Percentiles rank a stretch among this genome's conserved stretches.
Evolutionary conservation across 2,797 vertebrate species (phyloP).

Genomic region (Gallinago nigripennis): DNA sequence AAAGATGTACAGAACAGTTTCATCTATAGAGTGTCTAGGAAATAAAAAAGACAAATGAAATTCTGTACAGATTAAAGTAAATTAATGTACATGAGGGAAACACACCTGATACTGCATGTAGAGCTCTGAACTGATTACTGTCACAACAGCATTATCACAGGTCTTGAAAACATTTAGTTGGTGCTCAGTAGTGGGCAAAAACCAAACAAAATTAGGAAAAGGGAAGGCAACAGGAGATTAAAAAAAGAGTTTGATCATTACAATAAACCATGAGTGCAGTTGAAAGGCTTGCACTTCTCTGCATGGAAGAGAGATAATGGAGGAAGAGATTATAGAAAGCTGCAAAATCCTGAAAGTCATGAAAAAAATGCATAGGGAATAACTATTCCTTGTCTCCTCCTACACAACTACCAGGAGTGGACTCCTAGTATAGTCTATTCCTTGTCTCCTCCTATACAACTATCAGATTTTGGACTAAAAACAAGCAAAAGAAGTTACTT

Average conservation of each 20-base stretch:
- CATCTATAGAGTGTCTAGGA: background rate
- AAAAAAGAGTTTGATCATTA: background rate
- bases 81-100: background rate
- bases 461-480: background rate
- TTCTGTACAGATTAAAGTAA: background rate
- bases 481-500: background rate
- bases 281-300: background rate
- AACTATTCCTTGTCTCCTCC: background rate
- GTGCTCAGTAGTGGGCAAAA: background rate
- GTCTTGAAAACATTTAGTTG: background rate
- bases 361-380: background rate
- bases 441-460: background rate
- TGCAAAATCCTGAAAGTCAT: background rate
- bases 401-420: background rate
- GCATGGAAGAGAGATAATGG: background rate
- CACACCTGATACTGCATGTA: background rate
- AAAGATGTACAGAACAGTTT: background rate
- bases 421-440: background rate
- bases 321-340: background rate
- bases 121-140: background rate
- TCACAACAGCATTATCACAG: background rate
- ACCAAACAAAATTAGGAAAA: background rate
- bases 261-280: background rate
- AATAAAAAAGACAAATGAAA: background rate
- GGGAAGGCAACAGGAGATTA: background rate